Conservation (phyloP, 2,797 vertebrate genomes). For the Sebastiscus albofasciatus region DNA sequence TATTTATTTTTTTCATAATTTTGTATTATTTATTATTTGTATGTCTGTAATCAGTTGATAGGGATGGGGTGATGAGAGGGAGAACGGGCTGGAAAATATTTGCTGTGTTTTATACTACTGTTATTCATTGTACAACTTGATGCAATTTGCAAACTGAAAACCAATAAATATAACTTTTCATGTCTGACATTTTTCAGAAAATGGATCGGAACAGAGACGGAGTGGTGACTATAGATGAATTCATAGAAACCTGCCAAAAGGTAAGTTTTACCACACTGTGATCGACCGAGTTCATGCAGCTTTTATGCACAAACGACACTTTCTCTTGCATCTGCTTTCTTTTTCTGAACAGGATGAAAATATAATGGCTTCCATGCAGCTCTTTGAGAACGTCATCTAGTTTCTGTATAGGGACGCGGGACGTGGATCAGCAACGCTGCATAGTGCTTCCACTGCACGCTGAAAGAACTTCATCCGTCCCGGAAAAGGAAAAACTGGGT, state of each 20-base stretch:
- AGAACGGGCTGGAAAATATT: no score
- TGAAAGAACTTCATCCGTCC: conserved; percentile 13
- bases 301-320: background rate
- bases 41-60: background rate
- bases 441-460: conserved; percentile 28
- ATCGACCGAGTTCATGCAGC: background rate
- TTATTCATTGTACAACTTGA: no score
- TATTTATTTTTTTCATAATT: no score
- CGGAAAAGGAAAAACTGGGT: conserved; percentile 12
- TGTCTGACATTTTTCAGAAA: conserved; percentile 83
- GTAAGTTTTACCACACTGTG: background rate
- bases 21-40: background rate
- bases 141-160: no score
- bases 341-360: conserved; percentile 87
- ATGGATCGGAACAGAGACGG: conserved; percentile 97
- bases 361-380: conserved; percentile 97
- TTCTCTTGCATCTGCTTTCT: conserved; percentile 4
- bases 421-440: background rate
- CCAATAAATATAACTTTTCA: background rate
- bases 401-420: background rate
- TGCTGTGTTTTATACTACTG: background rate
- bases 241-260: conserved; percentile 96
- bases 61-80: background rate
- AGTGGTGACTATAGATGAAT: conserved; percentile 97
- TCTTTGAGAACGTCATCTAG: conserved; percentile 95